Evolutionary conservation across 1,140 invertebrate genomes (phyloP), one percentile per base, ranked within the genome.

Genomic region (Zaprionus davidi): DNA sequence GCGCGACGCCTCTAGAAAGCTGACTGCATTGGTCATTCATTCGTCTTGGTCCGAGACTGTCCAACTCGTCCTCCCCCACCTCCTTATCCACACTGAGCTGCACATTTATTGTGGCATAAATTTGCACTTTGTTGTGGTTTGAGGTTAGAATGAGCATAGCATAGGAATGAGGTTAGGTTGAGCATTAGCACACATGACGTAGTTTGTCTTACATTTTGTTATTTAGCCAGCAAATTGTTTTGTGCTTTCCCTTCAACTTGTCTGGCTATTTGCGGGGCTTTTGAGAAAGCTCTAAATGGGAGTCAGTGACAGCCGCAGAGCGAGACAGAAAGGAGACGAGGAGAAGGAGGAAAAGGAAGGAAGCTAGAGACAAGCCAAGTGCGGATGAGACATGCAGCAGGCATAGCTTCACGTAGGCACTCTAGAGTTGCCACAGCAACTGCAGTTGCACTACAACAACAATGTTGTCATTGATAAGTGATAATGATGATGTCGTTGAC

Each of bases 51-150:
- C 41, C 41, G 5, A 44, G n/a, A 3, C 41, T 4, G 11, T 22
- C 6, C 20, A 51, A 12, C 31, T 55, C n/a, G n/a, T n/a, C 4
- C 53, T 1, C 17, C 56, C 38, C 15, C 17, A 9, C 7, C 3
- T n/a, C n/a, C 11, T 9, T 12, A 15, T 26, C 20, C 41, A 11
- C 46, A 17, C 4, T n/a, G 9, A 17, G 1, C 20, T 51, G 62
- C 63, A 79, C 84, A 88, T 83, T 83, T 87, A 88, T 87, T 83
- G 83, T 76, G 83, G 83, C 84, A 87, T 87, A 88, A 87, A 87
- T 80, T 88, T 83, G 78, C 83, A 87, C 83, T 87, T 87, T 87
- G 83, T 87, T 87, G 83, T 87, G 83, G 51, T 66, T 66, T 56
- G 36, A 68, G 55, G 58, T 44, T 41, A 49, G 69, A 56, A 22